Evolutionary conservation across 2,888 invertebrate genomes (phyloP).

Genomic region (Nycteola revayana): DNA sequence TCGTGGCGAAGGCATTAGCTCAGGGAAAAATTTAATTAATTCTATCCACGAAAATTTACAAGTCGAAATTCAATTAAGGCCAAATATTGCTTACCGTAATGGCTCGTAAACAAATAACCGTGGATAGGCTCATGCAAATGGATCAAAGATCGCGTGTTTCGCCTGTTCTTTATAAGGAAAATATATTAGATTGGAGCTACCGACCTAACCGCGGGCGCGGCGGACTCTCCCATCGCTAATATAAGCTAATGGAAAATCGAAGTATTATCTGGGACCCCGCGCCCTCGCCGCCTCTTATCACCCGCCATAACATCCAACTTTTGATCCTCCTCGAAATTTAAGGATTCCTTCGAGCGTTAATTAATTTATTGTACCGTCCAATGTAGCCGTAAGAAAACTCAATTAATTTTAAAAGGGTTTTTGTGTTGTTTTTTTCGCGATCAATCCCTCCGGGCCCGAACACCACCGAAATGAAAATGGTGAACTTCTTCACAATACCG

Average conservation of each 20-base stretch:
- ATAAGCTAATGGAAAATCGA: constrained; percentile 80
- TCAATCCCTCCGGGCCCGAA: constrained; percentile 47
- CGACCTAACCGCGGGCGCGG: constrained; percentile 60
- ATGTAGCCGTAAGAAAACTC: constrained; percentile 81
- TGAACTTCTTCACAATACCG: constrained; percentile 63
- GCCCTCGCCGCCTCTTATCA: constrained; percentile 35
- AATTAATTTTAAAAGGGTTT: constrained; percentile 83
- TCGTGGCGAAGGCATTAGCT: constrained; percentile 43
- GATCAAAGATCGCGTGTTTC: constrained; percentile 79
- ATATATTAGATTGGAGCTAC: constrained; percentile 70
- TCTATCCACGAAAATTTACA: constrained; percentile 67
- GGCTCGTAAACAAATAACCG: constrained; percentile 70
- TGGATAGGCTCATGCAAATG: constrained; percentile 67
- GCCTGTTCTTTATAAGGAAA: constrained; percentile 72
- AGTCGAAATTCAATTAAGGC: constrained; percentile 71
- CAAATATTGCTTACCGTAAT: constrained; percentile 65
- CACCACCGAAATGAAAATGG: constrained; percentile 58
- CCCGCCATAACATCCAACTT: constrained; percentile 61
- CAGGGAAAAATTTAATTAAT: constrained; percentile 67
- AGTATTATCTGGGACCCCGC: constrained; percentile 69
- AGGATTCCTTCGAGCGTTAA: constrained; percentile 79
- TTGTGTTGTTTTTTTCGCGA: constrained; percentile 77
- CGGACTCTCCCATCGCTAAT: constrained; percentile 72
- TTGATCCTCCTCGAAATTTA: constrained; percentile 79
- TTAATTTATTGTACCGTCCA: constrained; percentile 79